Percentiles rank a stretch among this genome's conserved stretches.
These are phyloP conservation scores for Lithophane ornitopus DNA, from an alignment of 2,888 invertebrate species.

Conservation along the genomic window DNA sequence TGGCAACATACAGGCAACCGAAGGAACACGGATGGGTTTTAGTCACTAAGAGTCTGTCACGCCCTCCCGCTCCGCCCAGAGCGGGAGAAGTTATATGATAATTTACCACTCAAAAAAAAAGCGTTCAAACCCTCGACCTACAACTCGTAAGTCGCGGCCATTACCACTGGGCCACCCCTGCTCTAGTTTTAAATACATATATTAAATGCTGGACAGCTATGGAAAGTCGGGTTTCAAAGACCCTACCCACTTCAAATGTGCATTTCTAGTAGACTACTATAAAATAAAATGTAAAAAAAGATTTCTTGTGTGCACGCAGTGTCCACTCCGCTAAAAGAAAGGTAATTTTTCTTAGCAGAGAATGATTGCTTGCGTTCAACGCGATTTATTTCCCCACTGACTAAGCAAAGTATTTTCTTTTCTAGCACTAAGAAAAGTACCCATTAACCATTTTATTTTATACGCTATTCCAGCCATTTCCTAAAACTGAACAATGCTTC, in stretches of 20 bases:
- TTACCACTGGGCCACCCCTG: too few species aligned
- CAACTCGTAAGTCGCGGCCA: too few species aligned
- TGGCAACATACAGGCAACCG: too few species aligned
- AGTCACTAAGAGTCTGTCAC: too few species aligned
- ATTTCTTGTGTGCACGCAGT: conserved; percentile 15
- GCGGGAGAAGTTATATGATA: too few species aligned
- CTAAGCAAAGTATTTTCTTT: conserved; percentile 31
- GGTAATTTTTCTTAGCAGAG: background rate
- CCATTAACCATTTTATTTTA: conserved; percentile 58
- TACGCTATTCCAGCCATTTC: conserved; percentile 30
- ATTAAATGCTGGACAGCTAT: background rate
- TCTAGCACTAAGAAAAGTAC: conserved; percentile 27
- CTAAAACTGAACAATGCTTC: conserved; percentile 55
- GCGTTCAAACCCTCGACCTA: background rate
- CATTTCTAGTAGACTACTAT: background rate
- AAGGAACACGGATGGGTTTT: too few species aligned
- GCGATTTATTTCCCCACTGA: conserved; percentile 50
- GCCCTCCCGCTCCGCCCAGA: too few species aligned
- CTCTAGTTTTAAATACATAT: background rate
- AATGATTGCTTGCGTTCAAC: conserved; percentile 11
- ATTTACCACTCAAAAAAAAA: too few species aligned
- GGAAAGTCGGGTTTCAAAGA: background rate
- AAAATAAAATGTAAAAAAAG: background rate
- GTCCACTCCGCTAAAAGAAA: background rate
- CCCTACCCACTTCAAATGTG: background rate